Evolutionary conservation across 2,113 vertebrate species (phyloP).

Genomic region (Gymnogyps californianus): DNA sequence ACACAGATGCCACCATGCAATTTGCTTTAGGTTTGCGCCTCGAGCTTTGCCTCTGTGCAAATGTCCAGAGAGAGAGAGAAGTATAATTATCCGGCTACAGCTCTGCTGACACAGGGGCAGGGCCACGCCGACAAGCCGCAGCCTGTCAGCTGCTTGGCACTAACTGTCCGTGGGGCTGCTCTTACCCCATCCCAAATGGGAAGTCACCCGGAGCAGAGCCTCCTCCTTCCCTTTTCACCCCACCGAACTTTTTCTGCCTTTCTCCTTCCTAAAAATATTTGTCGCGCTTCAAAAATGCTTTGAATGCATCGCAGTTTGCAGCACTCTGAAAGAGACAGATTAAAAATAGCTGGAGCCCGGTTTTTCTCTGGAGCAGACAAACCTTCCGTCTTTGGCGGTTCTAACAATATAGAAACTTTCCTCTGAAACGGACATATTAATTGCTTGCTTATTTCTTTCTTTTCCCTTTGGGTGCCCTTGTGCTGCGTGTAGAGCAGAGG

Average conservation of each 20-base stretch:
- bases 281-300: neutral
- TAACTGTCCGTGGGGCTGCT: neutral
- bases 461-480: neutral
- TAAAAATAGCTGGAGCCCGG: neutral
- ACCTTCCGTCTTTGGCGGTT: neutral
- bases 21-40: constrained; percentile 37
- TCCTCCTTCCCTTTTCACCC: neutral
- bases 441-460: neutral
- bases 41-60: neutral
- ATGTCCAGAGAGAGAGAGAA: neutral
- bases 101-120: constrained; percentile 48
- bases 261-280: neutral
- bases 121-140: neutral
- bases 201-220: neutral
- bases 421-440: neutral
- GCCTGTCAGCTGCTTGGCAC: neutral
- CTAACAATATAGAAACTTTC: neutral
- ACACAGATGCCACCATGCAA: constrained; percentile 6
- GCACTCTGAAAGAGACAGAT: neutral
- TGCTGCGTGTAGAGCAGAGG: rapidly evolving
- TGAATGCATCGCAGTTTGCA: neutral
- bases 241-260: rapidly evolving
- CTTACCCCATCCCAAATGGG: neutral
- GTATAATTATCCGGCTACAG: neutral
- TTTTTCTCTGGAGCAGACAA: neutral